These are phyloP conservation scores for Sinella curviseta DNA, from an alignment of 1,140 invertebrate species.

Conservation along the genomic window DNA sequence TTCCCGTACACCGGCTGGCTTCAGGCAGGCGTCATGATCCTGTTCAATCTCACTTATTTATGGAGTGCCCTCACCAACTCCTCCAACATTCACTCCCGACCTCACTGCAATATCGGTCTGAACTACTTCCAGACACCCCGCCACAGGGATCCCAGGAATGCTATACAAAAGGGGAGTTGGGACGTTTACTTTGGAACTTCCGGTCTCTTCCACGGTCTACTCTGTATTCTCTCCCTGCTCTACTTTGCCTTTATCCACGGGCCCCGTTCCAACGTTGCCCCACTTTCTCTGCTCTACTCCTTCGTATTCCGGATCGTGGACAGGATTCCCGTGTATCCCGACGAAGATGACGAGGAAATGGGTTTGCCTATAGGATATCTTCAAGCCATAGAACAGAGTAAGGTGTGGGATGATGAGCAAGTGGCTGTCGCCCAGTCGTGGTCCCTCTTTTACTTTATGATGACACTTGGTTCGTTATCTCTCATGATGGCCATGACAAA, in stretches of 20 bases:
- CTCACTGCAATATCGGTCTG: background rate
- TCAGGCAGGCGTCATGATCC: background rate
- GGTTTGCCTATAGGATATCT: background rate
- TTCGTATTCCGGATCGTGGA: background rate
- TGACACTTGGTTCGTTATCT: conserved; percentile 22
- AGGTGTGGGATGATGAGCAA: conserved; percentile 35
- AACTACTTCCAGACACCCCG: no score
- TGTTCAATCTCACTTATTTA: background rate
- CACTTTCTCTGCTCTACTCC: conserved; percentile 3
- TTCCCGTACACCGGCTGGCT: background rate
- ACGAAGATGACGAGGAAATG: background rate
- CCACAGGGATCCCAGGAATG: background rate
- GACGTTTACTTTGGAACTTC: conserved; percentile 25
- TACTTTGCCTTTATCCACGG: conserved; percentile 32
- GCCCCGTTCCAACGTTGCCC: conserved; percentile 25
- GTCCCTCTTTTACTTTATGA: conserved; percentile 32
- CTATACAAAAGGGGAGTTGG: background rate
- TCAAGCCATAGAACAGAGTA: background rate
- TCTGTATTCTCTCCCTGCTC: conserved; percentile 13
- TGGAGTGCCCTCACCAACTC: background rate
- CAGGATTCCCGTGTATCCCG: background rate
- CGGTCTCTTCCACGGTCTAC: conserved; percentile 19
- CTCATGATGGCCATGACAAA: conserved; percentile 38
- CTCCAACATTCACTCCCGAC: conserved; percentile 23
- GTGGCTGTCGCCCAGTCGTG: conserved; percentile 25